phyloP scores from a whole-genome alignment of 92 coral and sea anemone species.

The Parazoanthus atlanticus region DNA sequence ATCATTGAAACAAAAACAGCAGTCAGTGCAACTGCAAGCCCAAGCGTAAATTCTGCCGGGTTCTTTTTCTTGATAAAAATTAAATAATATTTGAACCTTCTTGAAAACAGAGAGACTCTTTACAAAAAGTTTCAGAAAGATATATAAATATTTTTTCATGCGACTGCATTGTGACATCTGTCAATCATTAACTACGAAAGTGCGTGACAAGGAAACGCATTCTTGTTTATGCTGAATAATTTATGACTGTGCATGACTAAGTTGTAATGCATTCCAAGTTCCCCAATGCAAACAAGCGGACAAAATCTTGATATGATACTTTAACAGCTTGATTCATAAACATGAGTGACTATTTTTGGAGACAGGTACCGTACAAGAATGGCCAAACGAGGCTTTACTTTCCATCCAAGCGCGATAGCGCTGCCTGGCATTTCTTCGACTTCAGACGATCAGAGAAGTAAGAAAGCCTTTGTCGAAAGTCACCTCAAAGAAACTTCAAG shows the following conservation, averaged over 20 bases:
- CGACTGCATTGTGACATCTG: constrained; percentile 12
- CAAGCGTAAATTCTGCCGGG: too few relatives aligned
- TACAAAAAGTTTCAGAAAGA: neutral
- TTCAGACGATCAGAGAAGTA: neutral
- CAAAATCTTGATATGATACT: constrained; percentile 27
- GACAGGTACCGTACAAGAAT: constrained; percentile 31
- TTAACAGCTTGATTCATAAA: constrained; percentile 37
- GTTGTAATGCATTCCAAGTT: constrained; percentile 20
- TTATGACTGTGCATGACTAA: constrained; percentile 38
- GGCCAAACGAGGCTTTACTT: constrained; percentile 54
- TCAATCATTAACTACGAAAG: neutral
- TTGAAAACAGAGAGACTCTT: too few relatives aligned
- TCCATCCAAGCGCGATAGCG: constrained; percentile 67
- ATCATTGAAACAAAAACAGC: too few relatives aligned
- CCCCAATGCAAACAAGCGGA: neutral
- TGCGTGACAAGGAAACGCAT: constrained; percentile 18
- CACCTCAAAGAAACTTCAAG: neutral
- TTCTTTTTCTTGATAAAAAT: too few relatives aligned
- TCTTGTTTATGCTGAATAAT: constrained; percentile 27
- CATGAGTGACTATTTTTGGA: constrained; percentile 33
- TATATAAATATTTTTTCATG: neutral
- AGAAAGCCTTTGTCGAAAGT: neutral
- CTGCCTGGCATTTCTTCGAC: constrained; percentile 59
- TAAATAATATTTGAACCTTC: too few relatives aligned
- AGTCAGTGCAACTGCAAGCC: too few relatives aligned